Evolutionary conservation across 1,140 invertebrate species (phyloP), one percentile per base, ranked within the genome.

Genomic region (Ooceraea biroi): DNA sequence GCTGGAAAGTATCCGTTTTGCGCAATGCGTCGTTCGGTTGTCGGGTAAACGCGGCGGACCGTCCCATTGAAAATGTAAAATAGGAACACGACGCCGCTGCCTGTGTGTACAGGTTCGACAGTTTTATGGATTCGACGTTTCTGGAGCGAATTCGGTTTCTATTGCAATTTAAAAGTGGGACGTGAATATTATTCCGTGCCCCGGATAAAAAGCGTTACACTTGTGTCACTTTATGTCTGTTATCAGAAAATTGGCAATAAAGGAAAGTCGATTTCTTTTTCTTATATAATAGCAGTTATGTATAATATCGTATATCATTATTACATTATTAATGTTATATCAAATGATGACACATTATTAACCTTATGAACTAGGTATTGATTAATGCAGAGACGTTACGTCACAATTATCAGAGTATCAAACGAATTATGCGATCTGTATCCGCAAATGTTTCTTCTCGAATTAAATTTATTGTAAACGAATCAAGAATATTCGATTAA

Each of bases 81-180:
- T 36, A 52, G 61, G 61, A 44, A 66, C 74, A 12, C 74, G 73
- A 0, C 12, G 44, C 36, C 46, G 44, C 36, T 30, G 58, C 22
- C 25, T 10, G 72, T 17, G 19, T 77, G 52, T 44, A 44, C 44
- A 36, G 44, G 8, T 52, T 4, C 46, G 60, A 77, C 74, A 77
- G 60, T 77, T 77, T 66, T 77, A n/a, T 25, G n/a, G 74, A 66
- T 77, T 63, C 73, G 72, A 11, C 25, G 44, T 65, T 76, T 77
- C 60, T 77, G 27, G 19, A 66, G 48, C 61, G 74, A 55, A 66
- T 66, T 52, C 27, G 61, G 66, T 66, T 77, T 77, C 61, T 66
- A 27, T 66, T 66, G 61, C 46, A 66, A 55, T 77, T 77, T 52
- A 77, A 77, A 27, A 46, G 55, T 36, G 41, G 27, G 19, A 41